Evolutionary conservation across 2,888 invertebrate genomes (phyloP).

Genomic region (Exephanes ischioxanthus): DNA sequence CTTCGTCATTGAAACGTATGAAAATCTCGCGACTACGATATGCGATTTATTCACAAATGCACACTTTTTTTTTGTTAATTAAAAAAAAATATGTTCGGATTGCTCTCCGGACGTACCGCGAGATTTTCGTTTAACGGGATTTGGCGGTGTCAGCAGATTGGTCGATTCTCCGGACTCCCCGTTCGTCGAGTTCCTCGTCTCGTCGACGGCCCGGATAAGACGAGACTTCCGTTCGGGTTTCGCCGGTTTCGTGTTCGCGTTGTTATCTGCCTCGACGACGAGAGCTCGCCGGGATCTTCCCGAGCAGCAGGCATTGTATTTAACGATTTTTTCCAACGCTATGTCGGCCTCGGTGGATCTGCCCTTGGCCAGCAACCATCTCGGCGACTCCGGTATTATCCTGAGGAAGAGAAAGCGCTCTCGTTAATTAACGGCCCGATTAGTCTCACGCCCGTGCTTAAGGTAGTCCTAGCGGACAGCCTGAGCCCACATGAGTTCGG

Average conservation of each 20-base stretch:
- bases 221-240: conserved; percentile 78
- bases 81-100: not conserved
- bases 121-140: conserved; percentile 65
- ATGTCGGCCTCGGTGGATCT: conserved; percentile 81
- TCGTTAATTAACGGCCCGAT: not conserved
- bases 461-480: no score
- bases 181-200: conserved; percentile 53
- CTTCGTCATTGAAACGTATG: not conserved
- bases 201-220: conserved; percentile 65
- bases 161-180: conserved; percentile 71
- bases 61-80: not conserved
- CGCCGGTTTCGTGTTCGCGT: conserved; percentile 70
- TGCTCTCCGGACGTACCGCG: conserved; percentile 27
- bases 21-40: not conserved
- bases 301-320: conserved; percentile 79
- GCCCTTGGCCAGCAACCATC: conserved; percentile 82
- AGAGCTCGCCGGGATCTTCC: conserved; percentile 63
- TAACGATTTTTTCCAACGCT: conserved; percentile 79
- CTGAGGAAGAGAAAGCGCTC: conserved; percentile 69
- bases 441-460: not conserved
- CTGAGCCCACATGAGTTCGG: no score
- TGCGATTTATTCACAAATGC: not conserved
- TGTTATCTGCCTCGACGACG: conserved; percentile 61
- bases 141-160: conserved; percentile 72
- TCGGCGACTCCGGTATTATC: conserved; percentile 84